phyloP scores from a whole-genome alignment of 2,113 vertebrate genomes.

The Pipa parva region DNA sequence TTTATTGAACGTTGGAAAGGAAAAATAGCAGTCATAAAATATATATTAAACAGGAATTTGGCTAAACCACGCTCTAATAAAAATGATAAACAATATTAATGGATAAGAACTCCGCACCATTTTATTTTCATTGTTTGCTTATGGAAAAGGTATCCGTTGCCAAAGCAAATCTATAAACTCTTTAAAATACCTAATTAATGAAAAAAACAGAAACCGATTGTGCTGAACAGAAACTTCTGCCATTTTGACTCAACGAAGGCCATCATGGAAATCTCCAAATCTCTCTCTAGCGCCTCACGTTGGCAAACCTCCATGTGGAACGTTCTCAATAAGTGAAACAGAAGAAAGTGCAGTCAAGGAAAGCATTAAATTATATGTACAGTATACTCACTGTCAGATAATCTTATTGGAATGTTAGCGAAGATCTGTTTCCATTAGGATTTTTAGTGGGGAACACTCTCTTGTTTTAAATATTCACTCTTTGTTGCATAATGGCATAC shows the following conservation, averaged over 20 bases:
- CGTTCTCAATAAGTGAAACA: background rate
- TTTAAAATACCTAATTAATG: background rate
- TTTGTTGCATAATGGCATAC: too few relatives aligned
- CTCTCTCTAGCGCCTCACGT: background rate
- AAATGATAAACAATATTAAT: constrained; percentile 2
- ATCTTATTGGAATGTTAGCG: too few relatives aligned
- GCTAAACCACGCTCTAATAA: background rate
- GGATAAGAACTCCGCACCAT: background rate
- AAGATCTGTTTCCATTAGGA: too few relatives aligned
- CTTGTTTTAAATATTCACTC: too few relatives aligned
- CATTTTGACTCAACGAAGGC: background rate
- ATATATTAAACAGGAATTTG: background rate
- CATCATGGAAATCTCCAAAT: background rate
- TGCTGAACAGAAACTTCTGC: background rate
- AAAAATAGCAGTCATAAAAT: background rate
- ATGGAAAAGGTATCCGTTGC: background rate
- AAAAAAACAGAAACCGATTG: background rate
- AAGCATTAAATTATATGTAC: background rate
- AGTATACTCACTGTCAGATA: too few relatives aligned
- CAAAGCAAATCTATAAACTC: background rate
- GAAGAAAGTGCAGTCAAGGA: background rate
- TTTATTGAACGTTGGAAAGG: background rate
- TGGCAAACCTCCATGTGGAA: background rate
- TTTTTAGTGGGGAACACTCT: too few relatives aligned
- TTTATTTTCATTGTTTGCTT: background rate